Evolutionary conservation across 64 coral and sea anemone species (phyloP).

Genomic region (Anthopleura sola): DNA sequence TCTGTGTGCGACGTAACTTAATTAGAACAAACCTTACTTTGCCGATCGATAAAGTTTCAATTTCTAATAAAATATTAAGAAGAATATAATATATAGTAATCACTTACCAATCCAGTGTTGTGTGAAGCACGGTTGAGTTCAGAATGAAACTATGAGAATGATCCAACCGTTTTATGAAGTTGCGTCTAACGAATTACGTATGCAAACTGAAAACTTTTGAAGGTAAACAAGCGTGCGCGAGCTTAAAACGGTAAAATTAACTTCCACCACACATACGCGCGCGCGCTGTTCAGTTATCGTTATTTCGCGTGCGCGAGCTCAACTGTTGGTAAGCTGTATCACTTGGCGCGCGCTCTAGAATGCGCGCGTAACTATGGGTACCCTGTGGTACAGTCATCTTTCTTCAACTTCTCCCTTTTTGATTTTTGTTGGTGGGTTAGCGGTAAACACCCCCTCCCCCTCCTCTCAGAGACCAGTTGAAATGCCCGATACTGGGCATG

Average conservation of each 20-base stretch:
- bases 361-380: too few species aligned
- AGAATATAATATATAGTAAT: background rate
- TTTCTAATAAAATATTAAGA: background rate
- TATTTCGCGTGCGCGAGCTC: background rate
- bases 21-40: background rate
- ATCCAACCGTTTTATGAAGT: background rate
- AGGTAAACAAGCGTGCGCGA: background rate
- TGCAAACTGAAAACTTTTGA: background rate
- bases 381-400: too few species aligned
- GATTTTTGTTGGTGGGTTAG: too few species aligned
- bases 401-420: too few species aligned
- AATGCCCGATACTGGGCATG: too few species aligned
- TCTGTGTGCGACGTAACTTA: too few species aligned
- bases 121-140: constrained; percentile 1
- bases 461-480: too few species aligned
- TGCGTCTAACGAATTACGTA: background rate
- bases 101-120: background rate
- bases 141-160: background rate
- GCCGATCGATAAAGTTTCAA: background rate
- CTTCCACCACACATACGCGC: too few species aligned
- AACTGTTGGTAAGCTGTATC: background rate
- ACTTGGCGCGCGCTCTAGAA: too few species aligned
- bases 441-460: too few species aligned
- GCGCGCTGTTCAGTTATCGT: too few species aligned
- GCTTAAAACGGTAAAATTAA: background rate